These are phyloP conservation scores for Meiosimyza decipiens DNA, from an alignment of 2,888 invertebrate species.

Conservation along the genomic window DNA sequence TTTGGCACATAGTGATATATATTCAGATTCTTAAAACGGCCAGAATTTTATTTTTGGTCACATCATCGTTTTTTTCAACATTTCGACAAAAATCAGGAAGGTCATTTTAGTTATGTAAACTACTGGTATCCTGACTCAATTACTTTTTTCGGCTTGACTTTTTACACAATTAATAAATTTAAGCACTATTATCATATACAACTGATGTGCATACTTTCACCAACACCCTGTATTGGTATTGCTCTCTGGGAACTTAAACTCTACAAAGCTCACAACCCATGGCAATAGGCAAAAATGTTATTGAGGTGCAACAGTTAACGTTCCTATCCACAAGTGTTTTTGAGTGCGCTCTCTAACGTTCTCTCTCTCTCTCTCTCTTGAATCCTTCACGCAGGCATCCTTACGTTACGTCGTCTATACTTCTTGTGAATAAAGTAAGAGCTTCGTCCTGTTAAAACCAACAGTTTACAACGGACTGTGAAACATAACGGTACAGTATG, in stretches of 20 bases:
- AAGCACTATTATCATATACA: too few relatives aligned
- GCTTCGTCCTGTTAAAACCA: not conserved
- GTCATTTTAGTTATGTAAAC: too few relatives aligned
- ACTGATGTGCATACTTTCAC: too few relatives aligned
- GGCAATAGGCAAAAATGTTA: not conserved
- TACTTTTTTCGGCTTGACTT: too few relatives aligned
- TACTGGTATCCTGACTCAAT: too few relatives aligned
- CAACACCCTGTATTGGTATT: too few relatives aligned
- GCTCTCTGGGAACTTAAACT: not conserved
- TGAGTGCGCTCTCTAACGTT: not conserved
- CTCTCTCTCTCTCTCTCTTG: constrained; percentile 1
- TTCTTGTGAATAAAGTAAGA: constrained; percentile 15
- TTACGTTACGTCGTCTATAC: not conserved
- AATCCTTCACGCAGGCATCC: not conserved
- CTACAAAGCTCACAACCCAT: not conserved
- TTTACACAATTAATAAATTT: too few relatives aligned
- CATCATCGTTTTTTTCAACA: too few relatives aligned
- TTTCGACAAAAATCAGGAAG: too few relatives aligned
- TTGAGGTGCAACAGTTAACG: not conserved
- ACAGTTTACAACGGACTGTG: constrained; percentile 21
- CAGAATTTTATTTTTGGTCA: too few relatives aligned
- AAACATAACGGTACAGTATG: constrained; percentile 1
- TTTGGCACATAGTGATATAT: too few relatives aligned
- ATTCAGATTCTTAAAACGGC: too few relatives aligned
- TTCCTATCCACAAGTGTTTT: constrained; percentile 30